Conservation (phyloP, 1,140 invertebrate genomes). For the Nasonia vitripennis region DNA sequence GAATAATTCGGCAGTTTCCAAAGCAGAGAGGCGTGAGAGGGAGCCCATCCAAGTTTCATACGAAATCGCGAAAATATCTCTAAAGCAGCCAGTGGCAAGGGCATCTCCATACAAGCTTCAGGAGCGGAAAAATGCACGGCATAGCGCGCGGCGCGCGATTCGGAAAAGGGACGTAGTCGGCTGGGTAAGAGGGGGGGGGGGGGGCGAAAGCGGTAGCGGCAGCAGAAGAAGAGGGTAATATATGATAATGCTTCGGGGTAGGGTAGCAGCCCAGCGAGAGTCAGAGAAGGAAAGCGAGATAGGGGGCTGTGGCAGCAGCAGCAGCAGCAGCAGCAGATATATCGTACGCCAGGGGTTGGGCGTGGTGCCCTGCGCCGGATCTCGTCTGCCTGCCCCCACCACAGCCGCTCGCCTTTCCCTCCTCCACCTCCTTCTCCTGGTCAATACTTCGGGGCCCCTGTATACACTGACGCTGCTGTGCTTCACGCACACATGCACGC, state of each 20-base stretch:
- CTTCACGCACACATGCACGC: background rate
- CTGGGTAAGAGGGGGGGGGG: conserved; percentile 4
- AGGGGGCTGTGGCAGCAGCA: conserved; percentile 38
- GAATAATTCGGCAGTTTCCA: conserved; percentile 31
- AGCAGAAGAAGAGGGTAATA: conserved; percentile 70
- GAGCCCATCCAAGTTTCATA: background rate
- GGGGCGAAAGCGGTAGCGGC: conserved; percentile 46
- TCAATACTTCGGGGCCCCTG: conserved; percentile 71
- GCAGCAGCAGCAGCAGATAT: background rate
- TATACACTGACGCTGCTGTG: conserved; percentile 57
- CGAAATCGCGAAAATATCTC: background rate
- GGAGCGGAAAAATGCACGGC: background rate
- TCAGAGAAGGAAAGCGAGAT: background rate
- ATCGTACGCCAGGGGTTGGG: conserved; percentile 70
- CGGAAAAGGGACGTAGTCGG: conserved; percentile 15
- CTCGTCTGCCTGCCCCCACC: conserved; percentile 54
- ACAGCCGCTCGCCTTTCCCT: conserved; percentile 57
- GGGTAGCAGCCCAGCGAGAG: conserved; percentile 26
- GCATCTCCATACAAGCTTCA: background rate
- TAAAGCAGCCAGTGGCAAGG: background rate
- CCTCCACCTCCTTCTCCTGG: conserved; percentile 58
- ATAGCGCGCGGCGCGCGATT: background rate
- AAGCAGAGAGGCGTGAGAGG: background rate
- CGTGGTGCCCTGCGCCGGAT: conserved; percentile 66
- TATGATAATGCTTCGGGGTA: conserved; percentile 71